Percentiles rank a stretch among this genome's conserved stretches.
Conservation (phyloP, 2,797 vertebrate species). For the Pangasius sanitwongsei region DNA sequence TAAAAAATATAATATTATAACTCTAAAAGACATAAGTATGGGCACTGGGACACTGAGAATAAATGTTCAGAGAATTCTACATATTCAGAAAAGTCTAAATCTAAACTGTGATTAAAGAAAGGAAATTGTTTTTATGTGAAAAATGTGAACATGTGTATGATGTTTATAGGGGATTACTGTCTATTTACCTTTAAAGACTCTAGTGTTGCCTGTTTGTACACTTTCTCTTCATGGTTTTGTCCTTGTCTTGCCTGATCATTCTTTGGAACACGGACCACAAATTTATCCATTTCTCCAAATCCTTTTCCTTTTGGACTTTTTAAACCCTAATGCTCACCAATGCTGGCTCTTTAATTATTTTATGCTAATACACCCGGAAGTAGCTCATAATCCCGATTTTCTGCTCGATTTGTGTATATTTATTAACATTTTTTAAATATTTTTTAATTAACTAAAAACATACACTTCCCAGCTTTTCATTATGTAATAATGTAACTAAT, state of each 20-base stretch:
- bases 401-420: not conserved
- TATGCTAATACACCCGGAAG: not conserved
- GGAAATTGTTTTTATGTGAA: not conserved
- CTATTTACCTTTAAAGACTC: constrained; percentile 83
- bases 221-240: constrained; percentile 65
- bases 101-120: not conserved
- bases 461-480: not conserved
- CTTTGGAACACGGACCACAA: constrained; percentile 78
- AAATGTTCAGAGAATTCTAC: not conserved
- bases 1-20: too few species aligned
- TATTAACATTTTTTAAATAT: not conserved
- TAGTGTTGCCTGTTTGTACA: constrained; percentile 84
- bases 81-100: not conserved
- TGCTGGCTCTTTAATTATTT: not conserved
- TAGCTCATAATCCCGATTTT: not conserved
- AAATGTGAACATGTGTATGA: not conserved
- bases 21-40: not conserved
- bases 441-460: not conserved
- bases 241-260: constrained; percentile 61
- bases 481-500: not conserved
- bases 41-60: not conserved
- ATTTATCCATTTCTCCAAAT: constrained; percentile 82
- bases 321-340: too few species aligned
- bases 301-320: too few species aligned
- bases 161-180: not conserved